Conservation (phyloP, 2,888 invertebrate species). For the Platypus cylindrus region DNA sequence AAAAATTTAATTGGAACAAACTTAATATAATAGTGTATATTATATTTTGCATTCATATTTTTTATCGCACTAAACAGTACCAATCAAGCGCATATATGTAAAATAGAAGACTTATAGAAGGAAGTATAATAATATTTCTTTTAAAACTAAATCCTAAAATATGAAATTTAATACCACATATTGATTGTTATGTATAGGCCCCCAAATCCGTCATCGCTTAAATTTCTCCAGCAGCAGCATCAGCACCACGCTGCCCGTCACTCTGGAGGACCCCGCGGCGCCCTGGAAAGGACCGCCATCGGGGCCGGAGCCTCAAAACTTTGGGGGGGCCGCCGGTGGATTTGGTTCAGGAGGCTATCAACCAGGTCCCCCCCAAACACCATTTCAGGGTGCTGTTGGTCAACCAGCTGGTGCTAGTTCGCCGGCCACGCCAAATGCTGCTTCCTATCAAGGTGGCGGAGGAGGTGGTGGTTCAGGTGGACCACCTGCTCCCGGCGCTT, state of each 20-base stretch:
- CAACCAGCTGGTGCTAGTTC: conserved; percentile 64
- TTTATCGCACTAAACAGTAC: too few species aligned
- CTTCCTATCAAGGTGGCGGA: conserved; percentile 56
- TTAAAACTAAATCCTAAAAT: too few species aligned
- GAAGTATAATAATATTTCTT: too few species aligned
- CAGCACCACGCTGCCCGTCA: conserved; percentile 57
- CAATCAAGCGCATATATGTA: too few species aligned
- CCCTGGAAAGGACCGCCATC: conserved; percentile 70
- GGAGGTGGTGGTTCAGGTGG: too few species aligned
- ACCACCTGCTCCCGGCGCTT: conserved; percentile 59
- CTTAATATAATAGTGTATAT: too few species aligned
- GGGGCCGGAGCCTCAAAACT: conserved; percentile 52
- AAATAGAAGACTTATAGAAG: too few species aligned
- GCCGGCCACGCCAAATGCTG: conserved; percentile 58
- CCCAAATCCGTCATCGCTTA: conserved; percentile 75
- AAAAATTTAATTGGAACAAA: too few species aligned
- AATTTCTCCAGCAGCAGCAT: conserved; percentile 48
- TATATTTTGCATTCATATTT: too few species aligned
- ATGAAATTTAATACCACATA: too few species aligned
- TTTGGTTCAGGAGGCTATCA: conserved; percentile 44
- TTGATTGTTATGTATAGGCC: too few species aligned
- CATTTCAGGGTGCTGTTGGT: conserved; percentile 49
- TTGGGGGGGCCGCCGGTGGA: conserved; percentile 48
- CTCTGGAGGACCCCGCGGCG: conserved; percentile 61
- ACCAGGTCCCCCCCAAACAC: conserved; percentile 39